These are phyloP conservation scores for Pogonocherus hispidulus DNA, from an alignment of 2,888 invertebrate species.

Conservation along the genomic window DNA sequence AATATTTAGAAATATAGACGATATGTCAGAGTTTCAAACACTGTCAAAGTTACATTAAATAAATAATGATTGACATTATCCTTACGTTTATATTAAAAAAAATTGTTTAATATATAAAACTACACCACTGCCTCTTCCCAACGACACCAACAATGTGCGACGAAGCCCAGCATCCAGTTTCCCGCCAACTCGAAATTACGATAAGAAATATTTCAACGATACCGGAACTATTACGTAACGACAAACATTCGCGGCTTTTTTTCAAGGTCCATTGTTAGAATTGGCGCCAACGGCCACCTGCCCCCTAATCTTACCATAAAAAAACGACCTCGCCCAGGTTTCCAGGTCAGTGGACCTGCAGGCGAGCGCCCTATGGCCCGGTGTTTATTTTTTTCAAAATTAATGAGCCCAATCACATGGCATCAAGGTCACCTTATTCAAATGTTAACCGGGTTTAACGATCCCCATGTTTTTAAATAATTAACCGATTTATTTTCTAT, in stretches of 20 bases:
- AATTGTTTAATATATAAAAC: no score
- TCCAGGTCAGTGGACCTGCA: not conserved
- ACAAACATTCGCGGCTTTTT: not conserved
- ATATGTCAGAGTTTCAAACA: no score
- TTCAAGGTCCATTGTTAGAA: not conserved
- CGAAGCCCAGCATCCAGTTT: not conserved
- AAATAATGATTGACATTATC: no score
- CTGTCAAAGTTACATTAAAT: no score
- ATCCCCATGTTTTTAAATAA: conserved; percentile 42
- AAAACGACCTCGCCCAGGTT: not conserved
- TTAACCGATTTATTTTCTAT: conserved; percentile 41
- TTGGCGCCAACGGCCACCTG: conserved; percentile 13
- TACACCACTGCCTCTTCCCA: not conserved
- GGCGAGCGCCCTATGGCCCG: not conserved
- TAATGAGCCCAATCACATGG: conserved; percentile 13
- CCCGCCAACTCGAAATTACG: conserved; percentile 4
- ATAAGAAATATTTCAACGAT: not conserved
- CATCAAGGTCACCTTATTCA: conserved; percentile 24
- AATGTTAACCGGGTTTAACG: conserved; percentile 40
- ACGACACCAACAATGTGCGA: not conserved
- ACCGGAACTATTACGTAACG: conserved; percentile 1
- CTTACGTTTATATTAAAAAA: no score
- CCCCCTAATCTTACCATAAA: not conserved
- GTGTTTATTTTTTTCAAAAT: conserved; percentile 9
- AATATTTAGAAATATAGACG: no score